phyloP scores from a whole-genome alignment of 1,140 invertebrate species.

The honey bee (Apis mellifera) region DNA sequence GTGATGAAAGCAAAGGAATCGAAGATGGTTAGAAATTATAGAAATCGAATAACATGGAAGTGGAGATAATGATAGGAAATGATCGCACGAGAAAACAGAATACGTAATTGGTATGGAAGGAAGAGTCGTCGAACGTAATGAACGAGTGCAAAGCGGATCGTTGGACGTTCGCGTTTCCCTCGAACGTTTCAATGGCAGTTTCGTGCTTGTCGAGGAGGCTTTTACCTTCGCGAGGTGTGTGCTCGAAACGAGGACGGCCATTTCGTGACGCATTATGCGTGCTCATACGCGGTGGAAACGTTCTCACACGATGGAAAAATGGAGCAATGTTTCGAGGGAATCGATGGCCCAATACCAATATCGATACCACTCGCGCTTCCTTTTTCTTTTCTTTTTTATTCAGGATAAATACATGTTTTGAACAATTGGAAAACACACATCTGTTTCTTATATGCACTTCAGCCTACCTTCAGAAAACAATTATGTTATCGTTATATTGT shows the following conservation, averaged over 20 bases:
- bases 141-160: not conserved
- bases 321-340: conserved; percentile 29
- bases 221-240: conserved; percentile 48
- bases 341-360: conserved; percentile 39
- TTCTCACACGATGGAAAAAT: conserved; percentile 17
- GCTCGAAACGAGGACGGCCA: conserved; percentile 61
- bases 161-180: conserved; percentile 1
- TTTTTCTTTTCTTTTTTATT: not conserved
- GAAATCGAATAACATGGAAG: not conserved
- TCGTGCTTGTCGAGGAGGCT: conserved; percentile 47
- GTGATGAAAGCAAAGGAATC: not conserved
- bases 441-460: not conserved
- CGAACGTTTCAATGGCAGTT: conserved; percentile 47
- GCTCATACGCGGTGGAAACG: conserved; percentile 49
- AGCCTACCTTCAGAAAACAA: no score
- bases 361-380: not conserved
- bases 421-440: not conserved
- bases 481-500: not conserved
- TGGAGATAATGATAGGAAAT: not conserved
- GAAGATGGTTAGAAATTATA: not conserved
- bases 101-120: not conserved
- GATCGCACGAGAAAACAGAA: not conserved
- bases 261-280: conserved; percentile 62
- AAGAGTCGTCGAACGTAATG: not conserved
- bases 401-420: conserved; percentile 2